Evolutionary conservation across 2,888 invertebrate genomes (phyloP), one percentile per base, ranked within the genome.

Genomic region (Empis stercorea): DNA sequence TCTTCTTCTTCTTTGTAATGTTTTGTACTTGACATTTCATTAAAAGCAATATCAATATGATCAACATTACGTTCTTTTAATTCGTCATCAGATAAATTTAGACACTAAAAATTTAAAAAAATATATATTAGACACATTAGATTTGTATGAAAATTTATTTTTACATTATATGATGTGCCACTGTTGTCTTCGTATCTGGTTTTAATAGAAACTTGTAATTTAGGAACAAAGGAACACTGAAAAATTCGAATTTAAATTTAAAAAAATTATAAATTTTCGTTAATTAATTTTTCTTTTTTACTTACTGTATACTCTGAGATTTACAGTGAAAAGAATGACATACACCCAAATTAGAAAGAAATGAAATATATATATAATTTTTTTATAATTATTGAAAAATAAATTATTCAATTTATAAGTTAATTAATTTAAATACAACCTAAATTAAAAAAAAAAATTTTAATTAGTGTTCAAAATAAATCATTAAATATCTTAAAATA

Each of bases 1-100:
- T 93, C 93, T 70, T 93, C 93, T 47, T 84, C 81, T 58, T 84
- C 85, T 63, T 92, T 93, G 63, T 93, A 93, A 64, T 91, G 86
- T 61, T 87, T 87, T 0, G 84, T 79, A 54, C 80, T 81, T 3
- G 57, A 57, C 38, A 91, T 73, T 58, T 87, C 87, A 68, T 94
- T 92, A 60, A 84, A 87, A 0, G 86, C 92, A 59, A 94, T 92
- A 59, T 93, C 93, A 41, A 93, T 64, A 59, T 78, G 76, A 56
- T 92, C 92, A 5, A 93, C 81, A 51, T 79, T 75, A 46, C 91
- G 73, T 38, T 74, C 74, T 50, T 78, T 78, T 48, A 89, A 59
- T 61, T 88, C 81, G 56, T 89, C 87, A 23, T 79, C 75, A 1
- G 76, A 73, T 48, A 91, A 68, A 45, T 77, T 76, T 56, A 89